Percentiles rank a stretch among this genome's conserved stretches.
These are phyloP conservation scores for Ctenicera cuprea DNA, from an alignment of 2,888 invertebrate species.

Conservation along the genomic window DNA sequence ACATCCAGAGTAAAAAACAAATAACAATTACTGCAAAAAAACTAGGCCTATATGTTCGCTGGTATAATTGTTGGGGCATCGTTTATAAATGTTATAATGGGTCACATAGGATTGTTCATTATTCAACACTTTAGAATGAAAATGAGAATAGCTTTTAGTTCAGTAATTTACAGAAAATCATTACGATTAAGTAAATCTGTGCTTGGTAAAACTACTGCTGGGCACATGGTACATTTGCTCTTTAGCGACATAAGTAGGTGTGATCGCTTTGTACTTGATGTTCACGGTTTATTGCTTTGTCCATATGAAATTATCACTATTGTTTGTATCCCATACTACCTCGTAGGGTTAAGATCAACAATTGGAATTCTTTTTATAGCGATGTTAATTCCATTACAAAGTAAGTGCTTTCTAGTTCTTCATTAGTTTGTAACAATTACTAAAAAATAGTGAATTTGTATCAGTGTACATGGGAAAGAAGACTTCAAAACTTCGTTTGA, in stretches of 20 bases:
- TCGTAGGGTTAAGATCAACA: conserved; percentile 75
- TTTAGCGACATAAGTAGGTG: conserved; percentile 93
- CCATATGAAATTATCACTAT: conserved; percentile 85
- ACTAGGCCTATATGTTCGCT: conserved; percentile 86
- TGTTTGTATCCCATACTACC: conserved; percentile 79
- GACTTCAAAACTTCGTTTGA: no score
- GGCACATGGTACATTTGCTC: conserved; percentile 73
- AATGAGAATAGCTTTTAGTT: conserved; percentile 87
- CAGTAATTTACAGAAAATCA: conserved; percentile 86
- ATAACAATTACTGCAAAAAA: conserved; percentile 59
- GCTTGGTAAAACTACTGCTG: conserved; percentile 88
- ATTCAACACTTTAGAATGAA: conserved; percentile 89
- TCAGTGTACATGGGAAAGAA: no score
- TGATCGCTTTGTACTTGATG: conserved; percentile 85
- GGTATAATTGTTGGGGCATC: conserved; percentile 82
- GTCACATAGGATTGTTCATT: conserved; percentile 88
- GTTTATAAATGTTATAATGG: conserved; percentile 79
- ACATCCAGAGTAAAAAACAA: conserved; percentile 74
- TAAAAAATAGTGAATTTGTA: no score
- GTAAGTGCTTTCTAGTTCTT: conserved; percentile 46
- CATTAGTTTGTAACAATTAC: no score
- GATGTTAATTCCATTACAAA: conserved; percentile 70
- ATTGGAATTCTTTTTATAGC: conserved; percentile 75
- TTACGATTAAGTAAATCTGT: conserved; percentile 82
- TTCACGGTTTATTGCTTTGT: conserved; percentile 88